A percentile compares a stretch with the other conserved stretches of the same genome.
phyloP scores from a whole-genome alignment of 2,888 invertebrate species.

The Stenchaetothrips biformis region DNA sequence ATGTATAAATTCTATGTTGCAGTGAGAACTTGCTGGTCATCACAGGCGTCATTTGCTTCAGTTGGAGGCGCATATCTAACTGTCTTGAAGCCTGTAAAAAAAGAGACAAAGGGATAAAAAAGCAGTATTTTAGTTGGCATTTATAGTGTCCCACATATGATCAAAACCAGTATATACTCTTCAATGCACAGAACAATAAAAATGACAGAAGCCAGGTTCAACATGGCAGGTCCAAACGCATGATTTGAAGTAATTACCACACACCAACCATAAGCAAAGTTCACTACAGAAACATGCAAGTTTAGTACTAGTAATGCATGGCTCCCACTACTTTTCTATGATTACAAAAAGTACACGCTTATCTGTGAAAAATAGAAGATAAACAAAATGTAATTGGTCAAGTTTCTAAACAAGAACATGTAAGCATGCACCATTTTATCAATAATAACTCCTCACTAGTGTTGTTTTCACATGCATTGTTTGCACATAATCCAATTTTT shows the following conservation, averaged over 20 bases:
- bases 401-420: background rate
- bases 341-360: background rate
- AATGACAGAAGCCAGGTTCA: no score
- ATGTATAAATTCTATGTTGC: background rate
- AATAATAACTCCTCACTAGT: background rate
- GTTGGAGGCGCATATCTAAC: background rate
- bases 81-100: conserved; percentile 3
- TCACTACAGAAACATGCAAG: background rate
- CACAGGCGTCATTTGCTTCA: background rate
- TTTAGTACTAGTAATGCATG: background rate
- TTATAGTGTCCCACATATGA: no score
- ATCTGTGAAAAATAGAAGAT: background rate
- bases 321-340: background rate
- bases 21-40: conserved; percentile 13
- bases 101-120: background rate
- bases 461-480: background rate
- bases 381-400: background rate
- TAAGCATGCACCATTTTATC: background rate
- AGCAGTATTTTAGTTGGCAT: background rate
- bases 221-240: no score
- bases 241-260: background rate
- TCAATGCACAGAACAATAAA: no score
- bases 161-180: no score
- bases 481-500: background rate
- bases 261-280: background rate